Evolutionary conservation across 2,888 invertebrate genomes (phyloP).

Genomic region (Tiliacea aurago): DNA sequence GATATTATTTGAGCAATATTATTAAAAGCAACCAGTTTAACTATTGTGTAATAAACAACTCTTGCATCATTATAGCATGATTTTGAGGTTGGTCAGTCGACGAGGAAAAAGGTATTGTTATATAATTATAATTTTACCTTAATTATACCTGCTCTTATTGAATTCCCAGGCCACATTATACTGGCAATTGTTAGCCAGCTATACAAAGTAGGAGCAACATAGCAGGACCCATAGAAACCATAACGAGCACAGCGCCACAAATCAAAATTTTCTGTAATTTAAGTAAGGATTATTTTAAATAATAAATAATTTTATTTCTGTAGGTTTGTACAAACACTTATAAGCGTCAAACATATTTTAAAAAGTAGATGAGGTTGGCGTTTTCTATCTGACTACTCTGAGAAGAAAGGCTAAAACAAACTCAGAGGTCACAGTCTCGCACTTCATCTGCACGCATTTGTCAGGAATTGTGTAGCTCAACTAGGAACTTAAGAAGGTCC

Average conservation of each 20-base stretch:
- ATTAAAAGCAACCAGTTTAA: neutral
- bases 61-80: slow-evolving; percentile 23
- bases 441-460: too few relatives aligned
- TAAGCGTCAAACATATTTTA: too few relatives aligned
- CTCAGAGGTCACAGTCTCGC: too few relatives aligned
- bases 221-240: slow-evolving; percentile 94
- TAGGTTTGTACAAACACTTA: too few relatives aligned
- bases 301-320: too few relatives aligned
- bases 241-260: slow-evolving; percentile 93
- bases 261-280: slow-evolving; percentile 89
- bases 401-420: too few relatives aligned
- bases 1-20: neutral
- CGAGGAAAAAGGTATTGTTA: neutral
- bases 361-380: too few relatives aligned
- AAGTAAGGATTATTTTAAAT: neutral
- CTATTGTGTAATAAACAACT: slow-evolving; percentile 10
- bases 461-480: too few relatives aligned
- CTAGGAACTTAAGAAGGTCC: too few relatives aligned
- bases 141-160: slow-evolving; percentile 92
- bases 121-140: slow-evolving; percentile 90
- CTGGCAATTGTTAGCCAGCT: slow-evolving; percentile 95
- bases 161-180: slow-evolving; percentile 93
- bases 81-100: neutral
- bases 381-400: too few relatives aligned
- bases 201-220: slow-evolving; percentile 95